Evolutionary conservation across 1,140 invertebrate species (phyloP), one percentile per base, ranked within the genome.

Genomic region (Drosophila tristis): DNA sequence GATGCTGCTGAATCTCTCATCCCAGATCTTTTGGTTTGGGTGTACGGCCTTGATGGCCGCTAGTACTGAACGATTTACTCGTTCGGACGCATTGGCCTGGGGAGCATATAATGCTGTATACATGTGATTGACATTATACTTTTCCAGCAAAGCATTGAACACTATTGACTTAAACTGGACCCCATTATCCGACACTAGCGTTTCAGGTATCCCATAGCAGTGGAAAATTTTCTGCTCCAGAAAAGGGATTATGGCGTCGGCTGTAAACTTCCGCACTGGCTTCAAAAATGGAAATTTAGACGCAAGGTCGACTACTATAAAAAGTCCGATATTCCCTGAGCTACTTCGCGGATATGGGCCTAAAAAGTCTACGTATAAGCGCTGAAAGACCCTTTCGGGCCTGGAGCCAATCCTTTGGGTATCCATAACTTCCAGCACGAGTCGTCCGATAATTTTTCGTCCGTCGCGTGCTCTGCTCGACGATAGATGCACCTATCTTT

Each of bases 271-370:
- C 20, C 49, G 48, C 8, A 77, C 54, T 9, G 68, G 29, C 31
- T 55, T 73, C 2, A 77, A 8, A 31, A 76, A 76, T 2, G 58
- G 50, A 72, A 76, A 74, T 39, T 74, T 72, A 2, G 67, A 39
- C 9, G 65, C 49, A 42, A 66, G 66, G 15, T 76, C 67, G 4
- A 72, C 13, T 2, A 71, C 60, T 1, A 75, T 25, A 72, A 59
- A 59, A 39, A 76, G 66, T 1, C 48, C 56, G 1, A 51, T 50
- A 49, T 76, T 61, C 5, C 67, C 74, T 6, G 29, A 42, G 25
- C 47, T 60, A 9, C 49, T 56, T 4, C 62, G 45, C 8, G 67
- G 61, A 20, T 75, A 75, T 4, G 72, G 64, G 1, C 65, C 65
- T 20, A 70, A 16, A 60, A 63, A 74, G 16, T 74, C 65, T 7